These are phyloP conservation scores for Plestiodon gilberti DNA, from an alignment of 2,113 vertebrate genomes.

Conservation along the genomic window DNA sequence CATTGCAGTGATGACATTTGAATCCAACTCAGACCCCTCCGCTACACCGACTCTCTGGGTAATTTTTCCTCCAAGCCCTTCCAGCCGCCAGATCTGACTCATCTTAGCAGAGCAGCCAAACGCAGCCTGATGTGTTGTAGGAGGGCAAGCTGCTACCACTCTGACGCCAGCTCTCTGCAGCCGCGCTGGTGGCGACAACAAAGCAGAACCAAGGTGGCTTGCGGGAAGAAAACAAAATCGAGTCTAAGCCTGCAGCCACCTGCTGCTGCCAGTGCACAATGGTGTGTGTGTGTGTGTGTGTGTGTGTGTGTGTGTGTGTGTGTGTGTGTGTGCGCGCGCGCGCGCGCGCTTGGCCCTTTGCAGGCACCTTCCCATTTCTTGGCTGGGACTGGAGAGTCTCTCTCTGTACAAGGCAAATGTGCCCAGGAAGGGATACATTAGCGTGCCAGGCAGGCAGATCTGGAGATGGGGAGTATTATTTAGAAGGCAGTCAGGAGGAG, in stretches of 20 bases:
- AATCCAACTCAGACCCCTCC: background rate
- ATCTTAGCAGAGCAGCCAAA: background rate
- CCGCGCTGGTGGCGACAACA: background rate
- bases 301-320: background rate
- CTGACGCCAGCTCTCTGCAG: background rate
- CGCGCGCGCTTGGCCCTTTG: background rate
- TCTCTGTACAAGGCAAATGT: background rate
- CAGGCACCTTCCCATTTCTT: background rate
- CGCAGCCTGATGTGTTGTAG: background rate
- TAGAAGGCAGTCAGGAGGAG: slow-evolving; percentile 32
- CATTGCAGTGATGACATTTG: too few relatives aligned
- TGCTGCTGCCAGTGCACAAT: background rate
- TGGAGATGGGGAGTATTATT: slow-evolving; percentile 28
- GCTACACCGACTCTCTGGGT: background rate
- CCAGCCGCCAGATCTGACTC: background rate
- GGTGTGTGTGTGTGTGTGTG: background rate
- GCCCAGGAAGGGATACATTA: slow-evolving; percentile 3
- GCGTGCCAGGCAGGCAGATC: slow-evolving; percentile 14
- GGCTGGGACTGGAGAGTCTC: background rate
- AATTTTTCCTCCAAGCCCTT: background rate
- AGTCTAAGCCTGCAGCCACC: background rate
- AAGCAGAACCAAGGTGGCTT: background rate
- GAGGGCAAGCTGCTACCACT: background rate
- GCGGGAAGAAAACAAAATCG: background rate
- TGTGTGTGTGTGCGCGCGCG: background rate